Evolutionary conservation across 2,888 invertebrate genomes (phyloP), one percentile per base, ranked within the genome.

Genomic region (Drosophila phalerata): DNA sequence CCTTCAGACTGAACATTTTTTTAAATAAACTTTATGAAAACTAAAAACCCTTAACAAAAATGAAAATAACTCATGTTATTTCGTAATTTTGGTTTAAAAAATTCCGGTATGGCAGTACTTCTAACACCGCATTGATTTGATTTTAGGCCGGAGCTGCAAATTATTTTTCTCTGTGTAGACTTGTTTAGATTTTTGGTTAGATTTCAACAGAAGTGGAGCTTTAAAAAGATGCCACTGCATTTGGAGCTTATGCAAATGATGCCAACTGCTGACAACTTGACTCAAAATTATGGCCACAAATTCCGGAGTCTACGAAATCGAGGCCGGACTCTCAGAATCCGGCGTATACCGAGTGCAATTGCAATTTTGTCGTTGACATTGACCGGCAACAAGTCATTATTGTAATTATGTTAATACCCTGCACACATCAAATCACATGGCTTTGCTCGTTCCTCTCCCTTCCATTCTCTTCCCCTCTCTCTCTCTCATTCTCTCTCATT

Each of bases 381-480:
- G 71, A 55, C 56, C 64, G 84, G 84, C 85, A 85, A 73, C 83
- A 88, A 80, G 88, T 80, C 85, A 83, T 88, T 88, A 88, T 73
- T 73, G 77, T 77, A 83, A 85, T 88, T 88, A 85, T 88, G 80
- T 78, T 88, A 80, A 85, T 83, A 68, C 66, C 58, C 61, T 32
- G 19, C 58, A 48, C 66, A 47, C 60, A 40, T 9, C 49, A 64
- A 40, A 64, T 56, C 40, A 51, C 49, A 34, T 40, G 10, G 10
- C n/a, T 17, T 25, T 42, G 11, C 11, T 11, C n/a, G 28, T 22
- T 32, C 40, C n/a, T n/a, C 30, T 30, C 30, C 10, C 9, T 9
- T 38, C 38, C 32, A 13, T 25, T 22, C 10, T 22, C 32, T 32
- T 48, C 34, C 40, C 22, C 13, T 6, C 30, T 30, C 30, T n/a